Evolutionary conservation across 2,888 invertebrate genomes (phyloP).

Genomic region (Chymomyza fuscimana): DNA sequence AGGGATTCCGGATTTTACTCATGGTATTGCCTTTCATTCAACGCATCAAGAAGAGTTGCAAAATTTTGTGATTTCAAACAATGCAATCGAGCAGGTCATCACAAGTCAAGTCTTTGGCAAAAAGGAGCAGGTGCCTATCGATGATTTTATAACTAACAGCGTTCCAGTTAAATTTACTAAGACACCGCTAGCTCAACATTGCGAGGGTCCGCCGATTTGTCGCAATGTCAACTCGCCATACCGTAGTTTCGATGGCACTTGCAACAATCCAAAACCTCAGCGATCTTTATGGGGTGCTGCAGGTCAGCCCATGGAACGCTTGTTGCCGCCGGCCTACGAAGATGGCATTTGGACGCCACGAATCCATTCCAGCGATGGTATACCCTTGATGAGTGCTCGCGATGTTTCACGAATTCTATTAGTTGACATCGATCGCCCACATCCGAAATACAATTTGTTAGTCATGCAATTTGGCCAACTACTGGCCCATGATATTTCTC

Average conservation of each 20-base stretch:
- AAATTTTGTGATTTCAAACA: constrained; percentile 79
- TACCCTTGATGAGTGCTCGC: constrained; percentile 84
- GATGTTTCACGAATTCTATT: constrained; percentile 84
- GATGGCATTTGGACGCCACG: constrained; percentile 82
- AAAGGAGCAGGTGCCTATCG: constrained; percentile 77
- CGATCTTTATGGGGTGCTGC: constrained; percentile 84
- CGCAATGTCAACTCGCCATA: constrained; percentile 81
- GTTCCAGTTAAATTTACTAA: constrained; percentile 75
- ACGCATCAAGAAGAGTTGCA: constrained; percentile 77
- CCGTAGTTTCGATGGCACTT: constrained; percentile 88
- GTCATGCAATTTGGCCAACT: constrained; percentile 91
- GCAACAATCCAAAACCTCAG: constrained; percentile 85
- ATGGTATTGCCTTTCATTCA: constrained; percentile 77
- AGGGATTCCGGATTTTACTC: constrained; percentile 78
- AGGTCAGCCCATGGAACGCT: constrained; percentile 83
- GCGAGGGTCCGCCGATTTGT: constrained; percentile 80
- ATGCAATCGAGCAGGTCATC: constrained; percentile 81
- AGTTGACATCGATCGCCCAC: constrained; percentile 82
- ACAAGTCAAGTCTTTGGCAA: constrained; percentile 81
- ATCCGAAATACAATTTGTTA: constrained; percentile 84
- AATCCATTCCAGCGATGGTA: constrained; percentile 77
- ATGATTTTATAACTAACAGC: constrained; percentile 77
- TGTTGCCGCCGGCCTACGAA: constrained; percentile 85
- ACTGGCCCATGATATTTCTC: constrained; percentile 87
- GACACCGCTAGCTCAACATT: constrained; percentile 71